Evolutionary conservation across 2,888 invertebrate species (phyloP).

Genomic region (Hirtodrosophila duncani): DNA sequence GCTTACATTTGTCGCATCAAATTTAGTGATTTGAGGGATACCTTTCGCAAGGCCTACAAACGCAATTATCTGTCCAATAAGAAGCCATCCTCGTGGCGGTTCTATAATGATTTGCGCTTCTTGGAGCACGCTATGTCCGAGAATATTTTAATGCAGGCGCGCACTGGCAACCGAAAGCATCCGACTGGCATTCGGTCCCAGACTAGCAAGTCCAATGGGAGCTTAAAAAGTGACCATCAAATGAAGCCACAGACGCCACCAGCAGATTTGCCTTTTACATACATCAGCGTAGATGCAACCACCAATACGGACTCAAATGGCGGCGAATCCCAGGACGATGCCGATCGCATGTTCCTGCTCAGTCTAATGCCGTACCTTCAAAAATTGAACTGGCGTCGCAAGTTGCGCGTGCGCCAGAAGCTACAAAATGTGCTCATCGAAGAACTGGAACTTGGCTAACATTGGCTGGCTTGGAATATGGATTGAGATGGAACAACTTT

Average conservation of each 20-base stretch:
- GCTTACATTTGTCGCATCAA: conserved; percentile 73
- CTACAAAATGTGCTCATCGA: conserved; percentile 70
- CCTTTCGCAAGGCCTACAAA: conserved; percentile 73
- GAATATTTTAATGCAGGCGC: conserved; percentile 65
- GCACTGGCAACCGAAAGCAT: conserved; percentile 46
- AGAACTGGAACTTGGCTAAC: conserved; percentile 61
- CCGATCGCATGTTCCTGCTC: conserved; percentile 69
- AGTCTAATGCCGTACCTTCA: conserved; percentile 69
- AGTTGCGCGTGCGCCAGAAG: conserved; percentile 66
- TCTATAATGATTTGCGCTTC: conserved; percentile 72
- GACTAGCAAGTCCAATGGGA: conserved; percentile 7
- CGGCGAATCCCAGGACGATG: conserved; percentile 46
- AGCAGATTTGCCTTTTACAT: conserved; percentile 42
- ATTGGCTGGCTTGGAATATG: too few relatives aligned
- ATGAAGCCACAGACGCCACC: conserved; percentile 21
- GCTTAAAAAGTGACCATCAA: conserved; percentile 41
- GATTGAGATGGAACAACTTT: background rate
- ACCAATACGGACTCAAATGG: conserved; percentile 52
- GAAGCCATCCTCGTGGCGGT: conserved; percentile 70
- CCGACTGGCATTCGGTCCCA: conserved; percentile 24
- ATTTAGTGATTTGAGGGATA: conserved; percentile 72
- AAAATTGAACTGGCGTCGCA: conserved; percentile 60
- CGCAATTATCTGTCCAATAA: conserved; percentile 69
- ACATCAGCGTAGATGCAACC: conserved; percentile 50
- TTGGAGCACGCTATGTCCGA: conserved; percentile 71